Conservation (phyloP, 2,113 vertebrate genomes). For the Pantherophis guttatus region DNA sequence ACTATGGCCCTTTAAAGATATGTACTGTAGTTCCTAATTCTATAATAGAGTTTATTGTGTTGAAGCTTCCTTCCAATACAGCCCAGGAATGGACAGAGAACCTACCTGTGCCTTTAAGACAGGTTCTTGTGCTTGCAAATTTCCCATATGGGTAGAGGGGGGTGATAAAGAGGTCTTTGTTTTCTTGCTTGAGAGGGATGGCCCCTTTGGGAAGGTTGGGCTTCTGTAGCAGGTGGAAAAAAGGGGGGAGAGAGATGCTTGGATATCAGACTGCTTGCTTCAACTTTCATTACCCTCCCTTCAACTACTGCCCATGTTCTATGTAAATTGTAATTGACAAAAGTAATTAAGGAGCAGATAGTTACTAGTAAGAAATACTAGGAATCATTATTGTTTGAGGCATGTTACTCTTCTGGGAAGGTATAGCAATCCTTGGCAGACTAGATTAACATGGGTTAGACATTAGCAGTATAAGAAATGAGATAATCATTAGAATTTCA, state of each 20-base stretch:
- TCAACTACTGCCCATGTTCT: neutral
- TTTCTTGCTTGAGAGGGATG: neutral
- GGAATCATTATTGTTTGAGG: neutral
- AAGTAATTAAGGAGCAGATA: neutral
- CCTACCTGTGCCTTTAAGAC: neutral
- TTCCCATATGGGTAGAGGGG: neutral
- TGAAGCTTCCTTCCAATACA: too few species aligned
- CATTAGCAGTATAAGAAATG: neutral
- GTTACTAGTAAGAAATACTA: neutral
- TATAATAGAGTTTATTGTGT: neutral
- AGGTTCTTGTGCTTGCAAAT: neutral
- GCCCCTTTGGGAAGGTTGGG: neutral
- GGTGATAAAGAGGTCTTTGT: constrained; percentile 13
- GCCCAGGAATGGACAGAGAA: neutral
- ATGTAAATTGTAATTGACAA: neutral
- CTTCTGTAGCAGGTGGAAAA: neutral
- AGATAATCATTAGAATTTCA: neutral
- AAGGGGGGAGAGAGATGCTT: neutral
- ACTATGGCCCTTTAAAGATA: neutral
- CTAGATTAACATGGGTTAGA: neutral
- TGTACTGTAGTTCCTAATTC: neutral
- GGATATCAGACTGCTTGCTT: neutral
- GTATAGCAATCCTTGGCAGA: neutral
- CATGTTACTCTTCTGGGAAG: neutral
- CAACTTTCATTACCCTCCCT: neutral